phyloP scores from a whole-genome alignment of 2,888 invertebrate genomes.

The Heteromurus nitidus region DNA sequence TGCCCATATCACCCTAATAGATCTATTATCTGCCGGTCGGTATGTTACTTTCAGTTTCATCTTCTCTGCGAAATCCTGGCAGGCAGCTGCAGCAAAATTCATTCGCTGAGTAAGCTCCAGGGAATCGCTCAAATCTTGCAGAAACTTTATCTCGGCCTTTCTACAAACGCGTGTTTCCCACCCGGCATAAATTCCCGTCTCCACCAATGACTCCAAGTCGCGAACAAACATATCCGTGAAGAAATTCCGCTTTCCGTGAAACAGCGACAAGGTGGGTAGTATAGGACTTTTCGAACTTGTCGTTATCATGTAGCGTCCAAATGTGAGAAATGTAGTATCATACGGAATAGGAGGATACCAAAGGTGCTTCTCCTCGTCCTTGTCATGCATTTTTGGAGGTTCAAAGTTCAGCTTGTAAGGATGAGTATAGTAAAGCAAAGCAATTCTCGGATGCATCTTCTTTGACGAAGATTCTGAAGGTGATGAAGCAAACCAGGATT shows the following conservation, averaged over 20 bases:
- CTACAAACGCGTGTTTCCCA: slow-evolving; percentile 28
- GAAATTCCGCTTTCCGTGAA: slow-evolving; percentile 32
- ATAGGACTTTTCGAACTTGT: not conserved
- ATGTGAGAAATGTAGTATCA: slow-evolving; percentile 12
- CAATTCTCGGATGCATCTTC: slow-evolving; percentile 13
- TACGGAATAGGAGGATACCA: slow-evolving; percentile 19
- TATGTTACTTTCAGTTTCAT: not conserved
- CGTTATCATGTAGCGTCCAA: slow-evolving; percentile 18
- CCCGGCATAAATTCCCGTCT: slow-evolving; percentile 21
- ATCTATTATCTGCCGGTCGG: slow-evolving; percentile 5
- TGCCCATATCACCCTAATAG: slow-evolving; percentile 30
- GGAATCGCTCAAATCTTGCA: not conserved
- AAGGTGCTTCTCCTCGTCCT: not conserved
- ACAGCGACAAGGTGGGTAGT: slow-evolving; percentile 11
- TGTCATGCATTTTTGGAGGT: not conserved
- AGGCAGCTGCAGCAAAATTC: slow-evolving; percentile 27
- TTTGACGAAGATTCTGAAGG: not conserved
- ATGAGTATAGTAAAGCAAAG: slow-evolving; percentile 9
- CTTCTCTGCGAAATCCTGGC: slow-evolving; percentile 7
- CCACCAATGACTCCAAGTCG: slow-evolving; percentile 19
- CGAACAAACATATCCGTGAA: slow-evolving; percentile 25
- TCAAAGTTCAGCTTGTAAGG: slow-evolving; percentile 13
- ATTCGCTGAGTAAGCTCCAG: not conserved
- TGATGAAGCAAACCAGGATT: not conserved
- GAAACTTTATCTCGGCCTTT: not conserved